Evolutionary conservation across 1,140 invertebrate species (phyloP), one percentile per base, ranked within the genome.

Genomic region (Brachionus manjavacas): DNA sequence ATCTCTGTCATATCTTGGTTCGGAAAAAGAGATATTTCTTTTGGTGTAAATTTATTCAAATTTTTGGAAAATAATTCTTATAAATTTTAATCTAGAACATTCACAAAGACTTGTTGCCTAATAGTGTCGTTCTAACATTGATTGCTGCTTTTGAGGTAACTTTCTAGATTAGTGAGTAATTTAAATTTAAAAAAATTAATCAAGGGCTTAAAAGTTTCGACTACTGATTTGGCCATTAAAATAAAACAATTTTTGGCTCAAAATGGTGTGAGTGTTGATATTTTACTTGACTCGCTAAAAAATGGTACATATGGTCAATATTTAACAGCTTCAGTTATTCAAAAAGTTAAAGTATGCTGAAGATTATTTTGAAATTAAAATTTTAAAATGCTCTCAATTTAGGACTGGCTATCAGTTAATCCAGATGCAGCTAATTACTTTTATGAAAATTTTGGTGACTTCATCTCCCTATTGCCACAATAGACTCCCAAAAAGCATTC

Each of bases 261-360:
- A 1, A 68, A 68, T 39, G 31, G 66, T 7, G 25, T 68, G 16
- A 68, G 28, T 12, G 66, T 39, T 68, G 25, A 68, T 3, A 31
- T 68, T 31, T 68, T 68, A 9, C 31, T 68, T 31, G 25, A 31
- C 3, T 35, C 66, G 14, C 16, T 68, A 28, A 31, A n/a, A 68
- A 68, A 68, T 68, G 66, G 66, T 68, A 68, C 66, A 23, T 68
- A 68, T 68, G 66, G 66, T 14, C 66, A 68, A 68, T 68, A 68
- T 68, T 31, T 68, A 31, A 68, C 66, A 14, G 25, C 66, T 31
- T 28, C 66, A 68, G 31, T 16, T 28, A 31, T 68, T 31, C 66
- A 68, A 68, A 68, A 68, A 68, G 66, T 68, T 39, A 68, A 68
- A 68, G 66, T 31, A 68, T 16, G 16, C 3, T 64, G 6, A 8